A percentile compares a stretch with the other conserved stretches of the same genome.
Evolutionary conservation across 2,888 invertebrate genomes (phyloP).

Genomic region (Tinea semifulvella): DNA sequence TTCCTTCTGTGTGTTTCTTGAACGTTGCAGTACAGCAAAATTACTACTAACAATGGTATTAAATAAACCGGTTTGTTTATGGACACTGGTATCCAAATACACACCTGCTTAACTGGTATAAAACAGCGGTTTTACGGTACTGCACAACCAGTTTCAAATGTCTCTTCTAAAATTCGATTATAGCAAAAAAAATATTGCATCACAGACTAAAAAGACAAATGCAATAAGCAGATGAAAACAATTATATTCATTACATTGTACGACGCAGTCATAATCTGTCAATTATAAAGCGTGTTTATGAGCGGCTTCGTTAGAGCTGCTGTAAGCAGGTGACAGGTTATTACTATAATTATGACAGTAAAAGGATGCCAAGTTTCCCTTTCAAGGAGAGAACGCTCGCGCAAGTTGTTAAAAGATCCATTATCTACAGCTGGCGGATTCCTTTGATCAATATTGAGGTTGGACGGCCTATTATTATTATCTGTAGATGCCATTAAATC

Average conservation of each 20-base stretch:
- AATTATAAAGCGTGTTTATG: constrained; percentile 6
- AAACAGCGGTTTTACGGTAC: constrained; percentile 6
- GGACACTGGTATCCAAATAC: neutral
- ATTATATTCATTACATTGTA: constrained; percentile 1
- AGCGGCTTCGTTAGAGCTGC: constrained; percentile 5
- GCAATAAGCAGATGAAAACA: neutral
- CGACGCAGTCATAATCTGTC: neutral
- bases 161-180: neutral
- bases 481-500: too few species aligned
- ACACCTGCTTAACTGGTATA: constrained; percentile 8
- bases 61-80: neutral
- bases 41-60: neutral
- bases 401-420: constrained; percentile 1
- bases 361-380: constrained; percentile 8
- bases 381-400: neutral
- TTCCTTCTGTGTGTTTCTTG: neutral
- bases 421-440: neutral
- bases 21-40: neutral
- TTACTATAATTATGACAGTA: constrained; percentile 9
- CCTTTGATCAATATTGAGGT: neutral
- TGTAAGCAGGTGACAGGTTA: constrained; percentile 8
- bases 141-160: constrained; percentile 7
- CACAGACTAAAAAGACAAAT: constrained; percentile 1
- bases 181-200: neutral
- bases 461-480: neutral